Evolutionary conservation across 2,888 invertebrate species (phyloP).

Genomic region (Pycnomerus fuliginosus): DNA sequence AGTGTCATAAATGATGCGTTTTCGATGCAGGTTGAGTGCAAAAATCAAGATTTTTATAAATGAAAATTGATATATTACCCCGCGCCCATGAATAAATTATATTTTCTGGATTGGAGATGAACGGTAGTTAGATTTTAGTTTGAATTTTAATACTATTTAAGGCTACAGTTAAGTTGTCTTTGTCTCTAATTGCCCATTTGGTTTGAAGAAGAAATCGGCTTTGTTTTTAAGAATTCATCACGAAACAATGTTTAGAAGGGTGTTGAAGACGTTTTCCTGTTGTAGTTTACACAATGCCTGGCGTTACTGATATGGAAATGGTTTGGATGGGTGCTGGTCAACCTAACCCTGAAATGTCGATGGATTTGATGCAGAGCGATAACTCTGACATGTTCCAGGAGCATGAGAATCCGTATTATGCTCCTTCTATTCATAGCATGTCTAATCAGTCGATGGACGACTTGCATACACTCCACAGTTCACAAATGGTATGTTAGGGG

Average conservation of each 20-base stretch:
- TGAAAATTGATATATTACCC: slow-evolving; percentile 18
- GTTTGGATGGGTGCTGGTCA: slow-evolving; percentile 68
- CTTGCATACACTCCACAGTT: slow-evolving; percentile 51
- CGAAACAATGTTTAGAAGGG: no score
- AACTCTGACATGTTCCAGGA: slow-evolving; percentile 51
- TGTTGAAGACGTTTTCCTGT: no score
- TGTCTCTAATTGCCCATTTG: no score
- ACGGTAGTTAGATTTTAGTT: slow-evolving; percentile 21
- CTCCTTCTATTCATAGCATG: slow-evolving; percentile 52
- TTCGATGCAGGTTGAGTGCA: slow-evolving; percentile 14
- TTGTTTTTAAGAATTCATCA: no score
- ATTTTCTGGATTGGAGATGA: slow-evolving; percentile 14
- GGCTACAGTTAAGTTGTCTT: no score
- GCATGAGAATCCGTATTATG: slow-evolving; percentile 51
- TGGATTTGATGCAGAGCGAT: slow-evolving; percentile 49
- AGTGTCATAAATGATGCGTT: slow-evolving; percentile 23
- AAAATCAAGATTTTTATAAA: slow-evolving; percentile 23
- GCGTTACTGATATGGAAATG: slow-evolving; percentile 62
- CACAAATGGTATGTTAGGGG: slow-evolving; percentile 53
- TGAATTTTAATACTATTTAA: background rate
- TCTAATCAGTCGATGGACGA: slow-evolving; percentile 57
- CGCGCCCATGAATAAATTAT: slow-evolving; percentile 1
- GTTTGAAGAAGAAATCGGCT: no score
- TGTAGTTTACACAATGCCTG: slow-evolving; percentile 55
- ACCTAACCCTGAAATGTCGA: slow-evolving; percentile 54